Percentiles rank a stretch among this genome's conserved stretches.
Evolutionary conservation across 1,140 invertebrate genomes (phyloP).

Genomic region (Lethocerus indicus): DNA sequence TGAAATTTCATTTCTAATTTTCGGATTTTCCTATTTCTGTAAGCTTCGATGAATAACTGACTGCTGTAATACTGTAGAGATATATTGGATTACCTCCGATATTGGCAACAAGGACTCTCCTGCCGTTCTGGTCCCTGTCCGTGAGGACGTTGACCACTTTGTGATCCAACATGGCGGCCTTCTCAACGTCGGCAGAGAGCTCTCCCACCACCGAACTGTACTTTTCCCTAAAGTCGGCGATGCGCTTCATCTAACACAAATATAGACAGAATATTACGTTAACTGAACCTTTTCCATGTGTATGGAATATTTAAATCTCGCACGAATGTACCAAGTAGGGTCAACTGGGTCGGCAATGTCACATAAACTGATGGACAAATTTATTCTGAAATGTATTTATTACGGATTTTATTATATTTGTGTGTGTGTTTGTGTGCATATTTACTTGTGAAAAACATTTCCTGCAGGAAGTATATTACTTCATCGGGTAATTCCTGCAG

Average conservation of each 20-base stretch:
- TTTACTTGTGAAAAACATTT: no score
- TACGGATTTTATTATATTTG: neutral
- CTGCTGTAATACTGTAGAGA: neutral
- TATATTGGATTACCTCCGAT: slow-evolving; percentile 29
- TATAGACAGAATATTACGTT: neutral
- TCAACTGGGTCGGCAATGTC: no score
- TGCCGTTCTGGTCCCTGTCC: slow-evolving; percentile 43
- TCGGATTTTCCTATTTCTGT: no score
- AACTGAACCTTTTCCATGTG: no score
- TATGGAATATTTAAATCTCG: no score
- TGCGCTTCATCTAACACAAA: slow-evolving; percentile 47
- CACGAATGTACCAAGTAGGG: no score
- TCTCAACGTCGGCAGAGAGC: slow-evolving; percentile 43
- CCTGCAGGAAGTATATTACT: no score
- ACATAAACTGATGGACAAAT: neutral
- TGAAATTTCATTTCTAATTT: no score
- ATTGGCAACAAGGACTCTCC: slow-evolving; percentile 40
- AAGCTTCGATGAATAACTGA: no score
- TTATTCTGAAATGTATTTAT: neutral
- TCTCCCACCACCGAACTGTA: slow-evolving; percentile 40
- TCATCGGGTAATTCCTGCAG: no score
- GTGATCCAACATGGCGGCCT: slow-evolving; percentile 40
- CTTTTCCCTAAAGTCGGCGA: slow-evolving; percentile 53
- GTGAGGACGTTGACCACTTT: slow-evolving; percentile 57
- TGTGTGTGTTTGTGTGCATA: no score